A percentile compares a stretch with the other conserved stretches of the same genome.
These are phyloP conservation scores for Amblyopsis rosae DNA, from an alignment of 2,113 vertebrate species.

Conservation along the genomic window DNA sequence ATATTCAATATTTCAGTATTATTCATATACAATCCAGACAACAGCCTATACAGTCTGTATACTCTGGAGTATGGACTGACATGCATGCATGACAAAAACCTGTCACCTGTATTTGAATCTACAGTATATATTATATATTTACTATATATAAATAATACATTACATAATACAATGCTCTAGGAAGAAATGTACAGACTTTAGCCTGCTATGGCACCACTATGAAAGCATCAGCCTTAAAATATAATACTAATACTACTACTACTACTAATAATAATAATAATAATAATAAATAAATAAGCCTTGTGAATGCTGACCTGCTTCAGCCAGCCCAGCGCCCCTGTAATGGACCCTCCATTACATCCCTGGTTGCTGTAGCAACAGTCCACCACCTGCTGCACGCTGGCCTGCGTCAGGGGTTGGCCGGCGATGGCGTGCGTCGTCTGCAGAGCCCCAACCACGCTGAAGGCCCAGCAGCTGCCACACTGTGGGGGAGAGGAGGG, in stretches of 20 bases:
- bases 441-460: constrained; percentile 84
- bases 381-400: constrained; percentile 91
- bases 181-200: too few species aligned
- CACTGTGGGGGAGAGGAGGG: constrained; percentile 72
- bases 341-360: constrained; percentile 84
- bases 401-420: constrained; percentile 78
- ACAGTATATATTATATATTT: too few species aligned
- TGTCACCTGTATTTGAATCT: neutral
- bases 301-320: constrained; percentile 74
- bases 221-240: too few species aligned
- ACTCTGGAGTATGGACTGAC: neutral
- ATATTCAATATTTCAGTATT: neutral
- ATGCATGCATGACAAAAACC: neutral
- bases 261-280: too few species aligned
- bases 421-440: constrained; percentile 79
- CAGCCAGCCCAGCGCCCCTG: constrained; percentile 83
- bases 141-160: too few species aligned
- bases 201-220: too few species aligned
- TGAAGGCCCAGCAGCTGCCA: constrained; percentile 95
- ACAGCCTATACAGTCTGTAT: neutral
- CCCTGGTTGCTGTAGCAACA: constrained; percentile 84
- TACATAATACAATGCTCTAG: too few species aligned
- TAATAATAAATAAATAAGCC: neutral
- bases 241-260: too few species aligned
- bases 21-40: too few species aligned